A percentile compares a stretch with the other conserved stretches of the same genome.
Conservation (phyloP, 2,797 vertebrate genomes). For the Sternotherus odoratus region DNA sequence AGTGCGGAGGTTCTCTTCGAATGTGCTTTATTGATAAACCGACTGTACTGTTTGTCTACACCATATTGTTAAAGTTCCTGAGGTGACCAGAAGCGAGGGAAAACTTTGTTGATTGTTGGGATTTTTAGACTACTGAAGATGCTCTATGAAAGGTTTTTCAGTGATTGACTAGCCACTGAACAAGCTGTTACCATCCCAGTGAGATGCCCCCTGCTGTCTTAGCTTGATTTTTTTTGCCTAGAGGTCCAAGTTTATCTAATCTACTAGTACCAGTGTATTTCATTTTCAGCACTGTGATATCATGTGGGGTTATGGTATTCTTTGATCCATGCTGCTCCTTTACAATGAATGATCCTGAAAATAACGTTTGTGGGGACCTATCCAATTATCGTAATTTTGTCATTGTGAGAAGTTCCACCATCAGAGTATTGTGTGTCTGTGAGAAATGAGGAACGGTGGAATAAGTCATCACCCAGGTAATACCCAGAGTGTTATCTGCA, state of each 20-base stretch:
- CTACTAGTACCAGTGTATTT: neutral
- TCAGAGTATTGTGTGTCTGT: neutral
- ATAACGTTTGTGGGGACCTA: neutral
- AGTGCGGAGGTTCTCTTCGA: neutral
- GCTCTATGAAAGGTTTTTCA: neutral
- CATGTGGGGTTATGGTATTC: accelerated
- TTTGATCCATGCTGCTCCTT: neutral
- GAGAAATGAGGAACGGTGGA: slow-evolving; percentile 11
- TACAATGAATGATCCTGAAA: neutral
- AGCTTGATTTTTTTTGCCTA: neutral
- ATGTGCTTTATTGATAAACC: neutral
- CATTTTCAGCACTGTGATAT: neutral
- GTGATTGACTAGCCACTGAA: neutral
- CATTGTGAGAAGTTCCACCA: neutral
- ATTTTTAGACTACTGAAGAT: neutral
- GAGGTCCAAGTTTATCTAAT: neutral
- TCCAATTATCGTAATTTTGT: neutral
- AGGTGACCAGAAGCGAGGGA: neutral
- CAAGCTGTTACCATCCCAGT: neutral
- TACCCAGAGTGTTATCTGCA: slow-evolving; percentile 3
- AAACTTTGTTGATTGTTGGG: neutral
- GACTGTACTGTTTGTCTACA: neutral
- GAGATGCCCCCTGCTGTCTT: neutral
- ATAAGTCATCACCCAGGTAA: slow-evolving; percentile 9
- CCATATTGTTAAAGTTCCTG: neutral